Evolutionary conservation across 2,888 invertebrate genomes (phyloP).

Genomic region (Aphidoletes aphidimyza): DNA sequence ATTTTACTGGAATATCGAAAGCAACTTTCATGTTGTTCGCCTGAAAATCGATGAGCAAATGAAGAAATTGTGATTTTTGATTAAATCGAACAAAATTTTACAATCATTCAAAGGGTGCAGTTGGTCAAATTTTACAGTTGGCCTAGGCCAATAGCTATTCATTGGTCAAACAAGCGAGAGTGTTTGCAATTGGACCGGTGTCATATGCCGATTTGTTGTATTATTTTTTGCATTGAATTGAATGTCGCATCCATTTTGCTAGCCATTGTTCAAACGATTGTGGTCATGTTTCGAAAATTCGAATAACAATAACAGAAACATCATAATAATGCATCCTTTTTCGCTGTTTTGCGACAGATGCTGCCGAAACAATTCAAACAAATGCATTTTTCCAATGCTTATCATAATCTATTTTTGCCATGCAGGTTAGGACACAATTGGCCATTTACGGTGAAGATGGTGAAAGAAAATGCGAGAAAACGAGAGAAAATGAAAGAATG

Average conservation of each 20-base stretch:
- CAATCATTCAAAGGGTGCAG: not conserved
- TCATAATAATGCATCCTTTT: constrained; percentile 38
- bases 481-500: too few relatives aligned
- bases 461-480: not conserved
- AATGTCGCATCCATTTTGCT: not conserved
- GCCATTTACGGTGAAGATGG: not conserved
- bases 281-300: constrained; percentile 22
- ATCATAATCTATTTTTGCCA: constrained; percentile 14
- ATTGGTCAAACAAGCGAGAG: not conserved
- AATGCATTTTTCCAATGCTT: not conserved
- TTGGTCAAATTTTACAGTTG: not conserved
- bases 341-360: constrained; percentile 35
- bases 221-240: constrained; percentile 20
- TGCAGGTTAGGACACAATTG: not conserved
- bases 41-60: too few relatives aligned
- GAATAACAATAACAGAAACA: constrained; percentile 16
- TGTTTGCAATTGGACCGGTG: not conserved
- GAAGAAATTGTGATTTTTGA: too few relatives aligned
- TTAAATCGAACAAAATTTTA: not conserved
- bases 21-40: not conserved
- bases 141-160: not conserved
- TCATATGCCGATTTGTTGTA: not conserved
- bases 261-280: not conserved
- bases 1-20: not conserved
- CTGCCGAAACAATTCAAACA: constrained; percentile 7